A percentile compares a stretch with the other conserved stretches of the same genome.
Evolutionary conservation across 2,113 vertebrate species (phyloP).

Genomic region (Actenoides hombroni): DNA sequence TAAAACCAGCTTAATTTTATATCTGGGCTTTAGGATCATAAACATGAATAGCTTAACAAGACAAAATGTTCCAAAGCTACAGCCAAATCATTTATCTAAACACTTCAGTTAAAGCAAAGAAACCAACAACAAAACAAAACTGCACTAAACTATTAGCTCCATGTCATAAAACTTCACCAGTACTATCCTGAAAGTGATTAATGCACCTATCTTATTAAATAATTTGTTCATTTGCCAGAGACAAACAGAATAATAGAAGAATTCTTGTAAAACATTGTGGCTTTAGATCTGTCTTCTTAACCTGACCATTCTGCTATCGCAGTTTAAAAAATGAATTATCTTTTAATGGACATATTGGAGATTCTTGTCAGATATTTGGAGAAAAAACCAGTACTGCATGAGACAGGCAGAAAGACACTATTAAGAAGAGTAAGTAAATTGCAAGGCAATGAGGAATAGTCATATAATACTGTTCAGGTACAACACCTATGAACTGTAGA

Average conservation of each 20-base stretch:
- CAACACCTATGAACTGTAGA: neutral
- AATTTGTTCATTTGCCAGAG: neutral
- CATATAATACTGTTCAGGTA: neutral
- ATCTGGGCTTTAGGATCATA: neutral
- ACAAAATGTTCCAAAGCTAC: neutral
- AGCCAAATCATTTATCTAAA: neutral
- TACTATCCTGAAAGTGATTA: neutral
- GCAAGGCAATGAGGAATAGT: neutral
- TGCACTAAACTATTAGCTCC: neutral
- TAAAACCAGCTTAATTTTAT: neutral
- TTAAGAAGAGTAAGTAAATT: neutral
- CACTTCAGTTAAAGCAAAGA: neutral
- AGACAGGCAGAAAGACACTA: neutral
- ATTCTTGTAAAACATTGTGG: neutral
- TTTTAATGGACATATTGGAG: neutral
- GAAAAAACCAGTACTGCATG: neutral
- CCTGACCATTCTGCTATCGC: neutral
- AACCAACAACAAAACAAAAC: neutral
- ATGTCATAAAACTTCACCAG: neutral
- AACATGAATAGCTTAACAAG: neutral
- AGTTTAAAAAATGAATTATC: neutral
- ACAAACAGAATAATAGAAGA: neutral
- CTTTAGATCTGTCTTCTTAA: neutral
- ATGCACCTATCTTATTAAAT: neutral
- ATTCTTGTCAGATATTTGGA: neutral